These are phyloP conservation scores for Spilogale gracilis DNA, from an alignment of 2,113 vertebrate species.

Conservation along the genomic window DNA sequence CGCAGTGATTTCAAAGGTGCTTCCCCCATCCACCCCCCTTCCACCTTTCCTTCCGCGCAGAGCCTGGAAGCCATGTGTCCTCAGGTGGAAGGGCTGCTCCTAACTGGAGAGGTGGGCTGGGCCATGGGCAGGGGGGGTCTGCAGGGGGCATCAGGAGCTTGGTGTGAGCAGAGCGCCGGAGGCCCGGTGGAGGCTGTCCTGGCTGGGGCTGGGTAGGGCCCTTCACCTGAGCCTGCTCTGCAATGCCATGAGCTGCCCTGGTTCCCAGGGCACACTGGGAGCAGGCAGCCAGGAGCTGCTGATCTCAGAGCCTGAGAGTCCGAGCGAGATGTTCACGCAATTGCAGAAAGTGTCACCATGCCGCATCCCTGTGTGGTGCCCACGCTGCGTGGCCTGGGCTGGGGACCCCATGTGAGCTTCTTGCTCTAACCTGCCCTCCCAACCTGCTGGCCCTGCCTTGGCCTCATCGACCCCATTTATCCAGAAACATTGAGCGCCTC, in stretches of 20 bases:
- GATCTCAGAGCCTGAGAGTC: not conserved
- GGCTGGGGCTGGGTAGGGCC: not conserved
- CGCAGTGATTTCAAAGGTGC: constrained; percentile 79
- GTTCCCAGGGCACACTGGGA: not conserved
- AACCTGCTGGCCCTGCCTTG: not conserved
- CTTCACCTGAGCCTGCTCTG: not conserved
- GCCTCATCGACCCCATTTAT: not conserved
- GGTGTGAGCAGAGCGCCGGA: not conserved
- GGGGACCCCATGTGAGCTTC: not conserved
- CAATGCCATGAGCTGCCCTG: not conserved
- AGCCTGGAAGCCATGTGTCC: constrained; percentile 61
- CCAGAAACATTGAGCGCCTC: not conserved
- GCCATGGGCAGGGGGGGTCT: not conserved
- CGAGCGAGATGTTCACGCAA: not conserved
- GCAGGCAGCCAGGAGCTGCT: not conserved
- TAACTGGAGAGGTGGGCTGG: constrained; percentile 24
- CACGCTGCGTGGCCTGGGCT: rapidly evolving
- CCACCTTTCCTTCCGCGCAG: constrained; percentile 24
- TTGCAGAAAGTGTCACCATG: not conserved
- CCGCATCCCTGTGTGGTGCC: rapidly evolving
- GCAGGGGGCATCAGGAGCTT: not conserved
- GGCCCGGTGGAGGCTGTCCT: not conserved
- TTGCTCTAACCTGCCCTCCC: not conserved
- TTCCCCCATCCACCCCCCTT: not conserved
- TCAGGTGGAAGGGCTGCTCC: constrained; percentile 63